A percentile compares a stretch with the other conserved stretches of the same genome.
These are phyloP conservation scores for Cyanoderma ruficeps DNA, from an alignment of 2,113 vertebrate genomes.

Conservation along the genomic window DNA sequence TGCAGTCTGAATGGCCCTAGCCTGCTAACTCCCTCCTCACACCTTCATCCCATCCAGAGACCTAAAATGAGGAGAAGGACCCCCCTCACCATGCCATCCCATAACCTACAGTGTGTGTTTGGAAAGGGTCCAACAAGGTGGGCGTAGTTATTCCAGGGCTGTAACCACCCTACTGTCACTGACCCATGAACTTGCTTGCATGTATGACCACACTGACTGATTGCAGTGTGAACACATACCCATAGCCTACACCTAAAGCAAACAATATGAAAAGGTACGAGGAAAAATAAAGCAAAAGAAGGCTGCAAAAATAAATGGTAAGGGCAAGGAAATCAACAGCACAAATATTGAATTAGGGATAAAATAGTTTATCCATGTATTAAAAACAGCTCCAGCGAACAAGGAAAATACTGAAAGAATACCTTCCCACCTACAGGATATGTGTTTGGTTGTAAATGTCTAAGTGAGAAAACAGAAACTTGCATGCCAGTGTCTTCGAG, in stretches of 20 bases:
- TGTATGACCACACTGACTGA: slow-evolving; percentile 27
- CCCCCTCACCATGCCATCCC: fast-evolving
- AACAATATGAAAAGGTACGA: slow-evolving; percentile 48
- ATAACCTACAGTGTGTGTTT: background rate
- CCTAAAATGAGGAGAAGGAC: background rate
- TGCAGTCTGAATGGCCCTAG: background rate
- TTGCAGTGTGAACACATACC: slow-evolving; percentile 8
- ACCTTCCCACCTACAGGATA: slow-evolving; percentile 53
- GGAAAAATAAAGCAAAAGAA: slow-evolving; percentile 34
- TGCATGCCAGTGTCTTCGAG: background rate
- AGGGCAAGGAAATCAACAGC: slow-evolving; percentile 50
- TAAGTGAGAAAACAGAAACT: slow-evolving; percentile 47
- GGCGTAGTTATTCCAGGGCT: background rate
- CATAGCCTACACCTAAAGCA: slow-evolving; percentile 68
- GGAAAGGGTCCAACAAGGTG: background rate
- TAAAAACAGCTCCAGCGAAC: slow-evolving; percentile 15
- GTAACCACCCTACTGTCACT: slow-evolving; percentile 23
- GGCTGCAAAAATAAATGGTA: slow-evolving; percentile 8
- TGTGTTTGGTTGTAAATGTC: background rate
- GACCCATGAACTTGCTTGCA: slow-evolving; percentile 7
- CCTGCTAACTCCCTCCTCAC: background rate
- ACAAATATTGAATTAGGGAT: slow-evolving; percentile 66
- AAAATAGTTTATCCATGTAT: slow-evolving; percentile 33
- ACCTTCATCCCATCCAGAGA: background rate
- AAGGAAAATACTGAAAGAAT: slow-evolving; percentile 27